Base-by-base conservation (phyloP, 2,113 vertebrate species). In the Polypterus bichir region DNA sequence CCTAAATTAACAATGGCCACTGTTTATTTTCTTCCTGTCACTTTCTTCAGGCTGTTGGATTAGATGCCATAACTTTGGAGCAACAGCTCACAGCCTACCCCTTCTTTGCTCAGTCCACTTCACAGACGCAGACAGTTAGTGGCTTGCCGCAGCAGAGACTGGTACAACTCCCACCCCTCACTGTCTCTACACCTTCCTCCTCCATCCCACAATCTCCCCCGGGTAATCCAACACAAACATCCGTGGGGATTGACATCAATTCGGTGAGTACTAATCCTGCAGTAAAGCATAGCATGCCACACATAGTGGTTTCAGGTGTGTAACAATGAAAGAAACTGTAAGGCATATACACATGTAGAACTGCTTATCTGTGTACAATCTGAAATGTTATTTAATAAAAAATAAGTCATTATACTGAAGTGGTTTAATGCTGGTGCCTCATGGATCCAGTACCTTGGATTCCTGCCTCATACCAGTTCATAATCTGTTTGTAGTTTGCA, bases 51-150 rank as follows among this genome's bases (percentile, higher is more conserved):
- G 82, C 83, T 0, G 68, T 93, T 75, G 76, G 89, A 5, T 88
- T 94, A 76, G 93, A 98, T 0, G 78, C 88, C 0, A 64, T 98
- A 74, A 88, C 88, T 54, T 80, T 98, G 79, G 96, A 98, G 70
- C 96, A 97, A 80, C 95, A 97, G 81, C 88, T 98, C 49, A 81
- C 91, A 1, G 92, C 93, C 4, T 97, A 90, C 3, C 81, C 93
- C 0, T 89, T 97, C 71, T 94, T 98, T 75, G 90, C 84, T 73
- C 92, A 92, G 77, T 69, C 86, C 2, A 85, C 85, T 3, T 81
- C 90, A 46, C 90, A 88, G 59, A 73, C 86, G 0, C 86, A 92
- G 62, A 85, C 92, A 76, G 81, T 89, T 5, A 87, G 71, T 0
- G 87, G 86, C 67, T 83, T 96, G 65, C 88, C 91, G 63, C 90